Evolutionary conservation across 2,797 vertebrate species (phyloP).

Genomic region (Rhabdophis nuchalis): DNA sequence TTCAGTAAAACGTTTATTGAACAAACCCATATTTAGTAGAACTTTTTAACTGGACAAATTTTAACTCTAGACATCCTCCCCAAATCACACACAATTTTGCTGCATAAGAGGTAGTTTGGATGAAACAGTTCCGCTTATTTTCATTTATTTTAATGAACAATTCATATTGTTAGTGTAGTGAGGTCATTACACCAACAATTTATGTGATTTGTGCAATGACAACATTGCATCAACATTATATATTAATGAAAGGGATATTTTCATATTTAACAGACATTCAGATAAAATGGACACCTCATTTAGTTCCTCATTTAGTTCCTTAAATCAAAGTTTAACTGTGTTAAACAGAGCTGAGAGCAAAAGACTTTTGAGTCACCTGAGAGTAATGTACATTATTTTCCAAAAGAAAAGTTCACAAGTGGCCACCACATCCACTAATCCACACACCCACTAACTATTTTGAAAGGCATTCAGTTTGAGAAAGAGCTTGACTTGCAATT

Average conservation of each 20-base stretch:
- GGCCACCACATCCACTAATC: neutral
- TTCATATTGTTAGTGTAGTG: neutral
- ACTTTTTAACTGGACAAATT: neutral
- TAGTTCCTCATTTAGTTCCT: neutral
- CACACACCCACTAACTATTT: neutral
- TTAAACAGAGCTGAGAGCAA: conserved; percentile 12
- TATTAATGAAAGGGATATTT: neutral
- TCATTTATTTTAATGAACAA: neutral
- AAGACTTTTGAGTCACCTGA: conserved; percentile 26
- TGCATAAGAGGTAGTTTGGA: neutral
- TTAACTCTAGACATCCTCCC: neutral
- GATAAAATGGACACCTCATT: neutral
- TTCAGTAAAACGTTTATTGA: neutral
- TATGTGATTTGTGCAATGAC: neutral
- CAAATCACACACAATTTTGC: neutral
- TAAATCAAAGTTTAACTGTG: neutral
- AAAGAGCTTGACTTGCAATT: neutral
- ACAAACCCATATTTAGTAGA: neutral
- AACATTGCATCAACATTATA: neutral
- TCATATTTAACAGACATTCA: neutral
- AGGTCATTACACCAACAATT: neutral
- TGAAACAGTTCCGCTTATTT: neutral
- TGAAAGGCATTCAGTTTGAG: neutral
- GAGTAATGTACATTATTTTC: conserved; percentile 27
- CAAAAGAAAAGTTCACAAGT: neutral